These are phyloP conservation scores for Puntigrus tetrazona DNA, from an alignment of 2,113 vertebrate genomes.

Conservation along the genomic window DNA sequence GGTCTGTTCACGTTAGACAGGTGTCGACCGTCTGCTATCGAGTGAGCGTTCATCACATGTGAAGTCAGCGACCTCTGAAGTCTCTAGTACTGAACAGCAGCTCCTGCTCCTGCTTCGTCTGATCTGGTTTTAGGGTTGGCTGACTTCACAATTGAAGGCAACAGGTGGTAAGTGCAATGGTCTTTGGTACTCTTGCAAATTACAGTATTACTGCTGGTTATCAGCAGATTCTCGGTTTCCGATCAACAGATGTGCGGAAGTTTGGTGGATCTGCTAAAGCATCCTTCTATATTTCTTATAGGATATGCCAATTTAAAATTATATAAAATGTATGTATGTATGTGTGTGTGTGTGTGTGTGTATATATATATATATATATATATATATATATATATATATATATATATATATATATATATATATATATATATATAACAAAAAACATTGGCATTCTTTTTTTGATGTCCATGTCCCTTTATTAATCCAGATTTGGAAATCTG, in stretches of 20 bases:
- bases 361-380: too few relatives aligned
- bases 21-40: neutral
- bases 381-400: too few relatives aligned
- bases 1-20: neutral
- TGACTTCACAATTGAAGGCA: neutral
- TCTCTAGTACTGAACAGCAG: neutral
- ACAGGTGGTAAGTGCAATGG: neutral
- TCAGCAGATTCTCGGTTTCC: neutral
- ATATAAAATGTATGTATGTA: too few relatives aligned
- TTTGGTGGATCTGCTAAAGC: neutral
- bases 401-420: too few relatives aligned
- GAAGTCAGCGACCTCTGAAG: neutral
- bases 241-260: neutral
- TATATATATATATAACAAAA: too few relatives aligned
- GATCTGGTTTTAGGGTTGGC: neutral
- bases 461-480: too few relatives aligned
- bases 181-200: neutral
- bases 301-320: too few relatives aligned
- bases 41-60: neutral
- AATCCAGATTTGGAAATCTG: too few relatives aligned
- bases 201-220: neutral
- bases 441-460: too few relatives aligned
- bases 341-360: too few relatives aligned
- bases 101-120: neutral
- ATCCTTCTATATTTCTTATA: too few relatives aligned